Conservation (phyloP, 2,888 invertebrate species). For the Notodonta ziczac region DNA sequence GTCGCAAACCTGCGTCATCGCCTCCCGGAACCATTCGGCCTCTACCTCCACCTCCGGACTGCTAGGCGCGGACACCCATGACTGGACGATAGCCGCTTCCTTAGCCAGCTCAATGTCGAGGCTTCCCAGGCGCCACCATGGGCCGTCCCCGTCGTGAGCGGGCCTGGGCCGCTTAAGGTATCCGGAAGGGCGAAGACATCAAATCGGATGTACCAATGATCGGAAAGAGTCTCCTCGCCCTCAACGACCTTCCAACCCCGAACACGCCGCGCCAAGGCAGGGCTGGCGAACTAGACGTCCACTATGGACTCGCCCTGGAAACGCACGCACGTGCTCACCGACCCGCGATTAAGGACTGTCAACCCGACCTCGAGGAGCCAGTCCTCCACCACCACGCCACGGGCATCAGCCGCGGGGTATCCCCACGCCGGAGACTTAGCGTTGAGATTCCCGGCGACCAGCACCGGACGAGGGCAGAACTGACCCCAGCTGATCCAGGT, state of each 20-base stretch:
- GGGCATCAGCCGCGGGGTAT: not conserved
- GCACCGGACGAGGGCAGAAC: not conserved
- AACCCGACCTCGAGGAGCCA: not conserved
- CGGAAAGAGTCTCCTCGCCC: not conserved
- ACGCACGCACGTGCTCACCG: not conserved
- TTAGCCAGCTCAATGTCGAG: too few species aligned
- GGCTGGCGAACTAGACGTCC: not conserved
- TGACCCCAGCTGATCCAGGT: not conserved
- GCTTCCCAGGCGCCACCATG: too few species aligned
- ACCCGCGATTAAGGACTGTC: not conserved
- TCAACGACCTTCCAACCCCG: not conserved
- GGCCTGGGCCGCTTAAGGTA: too few species aligned
- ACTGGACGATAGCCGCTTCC: too few species aligned
- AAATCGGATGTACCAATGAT: not conserved
- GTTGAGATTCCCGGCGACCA: not conserved
- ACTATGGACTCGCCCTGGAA: not conserved
- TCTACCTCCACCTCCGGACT: too few species aligned
- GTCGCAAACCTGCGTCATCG: too few species aligned
- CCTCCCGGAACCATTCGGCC: too few species aligned
- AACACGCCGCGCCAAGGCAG: not conserved
- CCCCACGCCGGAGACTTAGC: slow-evolving; percentile 2
- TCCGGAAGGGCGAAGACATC: not conserved
- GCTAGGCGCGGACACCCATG: too few species aligned
- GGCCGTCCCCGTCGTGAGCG: too few species aligned
- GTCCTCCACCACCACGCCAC: not conserved